Evolutionary conservation across 2,113 vertebrate species (phyloP).

Genomic region (Acanthisitta chloris): DNA sequence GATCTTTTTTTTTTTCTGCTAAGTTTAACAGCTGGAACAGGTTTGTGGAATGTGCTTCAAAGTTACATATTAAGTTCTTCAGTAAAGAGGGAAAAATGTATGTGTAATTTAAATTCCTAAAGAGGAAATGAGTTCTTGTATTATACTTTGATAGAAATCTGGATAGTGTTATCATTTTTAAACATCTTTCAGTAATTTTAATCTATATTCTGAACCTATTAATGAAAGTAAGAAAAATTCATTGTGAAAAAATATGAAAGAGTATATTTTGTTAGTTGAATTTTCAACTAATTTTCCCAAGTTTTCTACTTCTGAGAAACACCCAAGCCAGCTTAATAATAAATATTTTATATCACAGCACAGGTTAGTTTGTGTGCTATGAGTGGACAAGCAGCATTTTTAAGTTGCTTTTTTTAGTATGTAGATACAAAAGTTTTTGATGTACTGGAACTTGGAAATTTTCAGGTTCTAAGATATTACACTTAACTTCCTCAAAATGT

Average conservation of each 20-base stretch:
- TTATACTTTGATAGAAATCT: background rate
- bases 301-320: background rate
- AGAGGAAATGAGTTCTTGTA: slow-evolving; percentile 16
- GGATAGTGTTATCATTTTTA: background rate
- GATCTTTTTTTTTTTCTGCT: slow-evolving; percentile 27
- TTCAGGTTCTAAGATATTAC: background rate
- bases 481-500: background rate
- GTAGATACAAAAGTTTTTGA: background rate
- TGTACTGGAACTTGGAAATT: background rate
- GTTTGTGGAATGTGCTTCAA: slow-evolving; percentile 53
- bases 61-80: slow-evolving; percentile 14
- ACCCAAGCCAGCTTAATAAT: background rate
- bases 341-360: background rate
- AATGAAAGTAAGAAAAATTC: background rate
- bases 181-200: slow-evolving; percentile 1
- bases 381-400: background rate
- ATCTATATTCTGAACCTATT: background rate
- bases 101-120: background rate
- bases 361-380: background rate
- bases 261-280: background rate
- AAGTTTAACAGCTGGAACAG: slow-evolving; percentile 55
- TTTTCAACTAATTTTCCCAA: background rate
- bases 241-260: background rate
- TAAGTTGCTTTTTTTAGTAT: background rate
- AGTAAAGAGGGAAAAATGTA: slow-evolving; percentile 31